Evolutionary conservation across 2,888 invertebrate species (phyloP).

Genomic region (Cinara cedri): DNA sequence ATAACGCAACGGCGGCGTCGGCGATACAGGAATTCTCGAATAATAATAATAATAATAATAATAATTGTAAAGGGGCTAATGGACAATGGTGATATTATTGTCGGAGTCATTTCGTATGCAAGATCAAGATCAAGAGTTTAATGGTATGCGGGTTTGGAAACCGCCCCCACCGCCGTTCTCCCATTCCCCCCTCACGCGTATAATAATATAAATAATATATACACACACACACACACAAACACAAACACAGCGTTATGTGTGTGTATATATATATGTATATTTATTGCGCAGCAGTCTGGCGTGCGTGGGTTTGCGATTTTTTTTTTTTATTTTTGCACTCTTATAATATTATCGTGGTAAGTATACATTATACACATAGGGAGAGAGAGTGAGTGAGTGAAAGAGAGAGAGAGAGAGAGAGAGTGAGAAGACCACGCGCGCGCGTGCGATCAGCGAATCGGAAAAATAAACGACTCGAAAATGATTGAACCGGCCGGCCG

Average conservation of each 20-base stretch:
- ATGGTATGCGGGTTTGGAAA: constrained; percentile 48
- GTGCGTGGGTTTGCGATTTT: constrained; percentile 50
- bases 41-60: constrained; percentile 48
- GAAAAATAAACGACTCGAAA: constrained; percentile 40
- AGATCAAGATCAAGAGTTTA: constrained; percentile 56
- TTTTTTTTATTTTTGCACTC: constrained; percentile 6
- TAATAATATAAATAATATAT: too few species aligned
- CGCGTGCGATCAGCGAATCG: constrained; percentile 15
- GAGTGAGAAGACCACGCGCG: constrained; percentile 20
- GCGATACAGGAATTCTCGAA: constrained; percentile 34
- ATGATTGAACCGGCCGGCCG: neutral
- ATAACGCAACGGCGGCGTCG: constrained; percentile 23
- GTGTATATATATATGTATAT: neutral
- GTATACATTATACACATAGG: too few species aligned
- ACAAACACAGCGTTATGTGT: neutral
- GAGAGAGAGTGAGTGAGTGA: too few species aligned
- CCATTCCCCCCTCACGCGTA: neutral
- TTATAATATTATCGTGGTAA: too few species aligned
- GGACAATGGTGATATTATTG: constrained; percentile 56
- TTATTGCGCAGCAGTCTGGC: neutral
- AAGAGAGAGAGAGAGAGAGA: too few species aligned
- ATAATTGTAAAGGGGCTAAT: constrained; percentile 47
- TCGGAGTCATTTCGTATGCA: constrained; percentile 52
- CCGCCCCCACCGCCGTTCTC: neutral
- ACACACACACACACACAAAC: too few species aligned